Conservation (phyloP, 1,140 invertebrate genomes). For the Microplitis demolitor region DNA sequence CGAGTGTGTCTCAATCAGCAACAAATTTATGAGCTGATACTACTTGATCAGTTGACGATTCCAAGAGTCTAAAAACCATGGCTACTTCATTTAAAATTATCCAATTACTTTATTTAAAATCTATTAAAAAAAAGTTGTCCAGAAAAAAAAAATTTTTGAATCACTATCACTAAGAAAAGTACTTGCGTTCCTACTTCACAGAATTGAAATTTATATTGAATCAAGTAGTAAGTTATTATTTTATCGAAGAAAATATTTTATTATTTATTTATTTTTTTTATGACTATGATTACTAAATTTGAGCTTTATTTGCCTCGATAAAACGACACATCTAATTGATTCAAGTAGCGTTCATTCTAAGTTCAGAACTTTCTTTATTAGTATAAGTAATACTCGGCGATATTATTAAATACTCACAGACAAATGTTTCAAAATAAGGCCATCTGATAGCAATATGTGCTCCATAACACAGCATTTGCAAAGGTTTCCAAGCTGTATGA, state of each 20-base stretch:
- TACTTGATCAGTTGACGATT: constrained; percentile 60
- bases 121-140: constrained; percentile 54
- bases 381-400: background rate
- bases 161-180: too few species aligned
- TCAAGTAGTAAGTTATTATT: too few species aligned
- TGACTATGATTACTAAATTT: too few species aligned
- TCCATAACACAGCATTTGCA: constrained; percentile 68
- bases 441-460: constrained; percentile 70
- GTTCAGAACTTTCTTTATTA: background rate
- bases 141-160: constrained; percentile 7
- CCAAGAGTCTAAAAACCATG: constrained; percentile 67
- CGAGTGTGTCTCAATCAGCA: constrained; percentile 75
- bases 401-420: constrained; percentile 67
- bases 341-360: too few species aligned
- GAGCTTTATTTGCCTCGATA: too few species aligned
- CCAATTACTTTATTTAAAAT: too few species aligned
- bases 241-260: too few species aligned
- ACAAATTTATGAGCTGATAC: constrained; percentile 68
- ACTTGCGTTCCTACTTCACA: too few species aligned
- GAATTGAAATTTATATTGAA: too few species aligned
- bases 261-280: too few species aligned
- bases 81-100: constrained; percentile 73
- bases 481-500: constrained; percentile 63
- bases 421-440: constrained; percentile 73
- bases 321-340: too few species aligned